phyloP scores from a whole-genome alignment of 2,888 invertebrate genomes.

The Drosophila hamatofila region DNA sequence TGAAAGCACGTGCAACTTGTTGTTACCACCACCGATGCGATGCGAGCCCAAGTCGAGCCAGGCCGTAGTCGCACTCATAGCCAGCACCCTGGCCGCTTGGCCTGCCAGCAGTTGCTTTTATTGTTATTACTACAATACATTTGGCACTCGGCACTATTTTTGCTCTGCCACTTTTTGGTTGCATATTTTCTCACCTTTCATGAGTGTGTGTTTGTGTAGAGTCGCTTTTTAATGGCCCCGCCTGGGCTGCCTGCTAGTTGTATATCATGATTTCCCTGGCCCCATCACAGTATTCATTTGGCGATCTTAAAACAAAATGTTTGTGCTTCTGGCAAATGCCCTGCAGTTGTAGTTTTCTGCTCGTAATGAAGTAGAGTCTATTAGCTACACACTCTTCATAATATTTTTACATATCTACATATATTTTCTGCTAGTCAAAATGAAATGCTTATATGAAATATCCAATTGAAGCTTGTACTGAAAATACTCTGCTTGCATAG shows the following conservation, averaged over 20 bases:
- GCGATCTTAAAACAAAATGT: slow-evolving; percentile 75
- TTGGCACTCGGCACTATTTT: slow-evolving; percentile 78
- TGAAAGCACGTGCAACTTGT: slow-evolving; percentile 81
- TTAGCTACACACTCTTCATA: background rate
- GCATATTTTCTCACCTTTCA: slow-evolving; percentile 74
- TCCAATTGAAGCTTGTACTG: no score
- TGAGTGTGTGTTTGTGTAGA: slow-evolving; percentile 24
- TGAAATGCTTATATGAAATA: no score
- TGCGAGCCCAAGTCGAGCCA: slow-evolving; percentile 26
- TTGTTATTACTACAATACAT: slow-evolving; percentile 81
- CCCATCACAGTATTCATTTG: slow-evolving; percentile 69
- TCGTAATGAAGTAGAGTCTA: background rate
- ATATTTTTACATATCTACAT: background rate
- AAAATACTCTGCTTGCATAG: no score
- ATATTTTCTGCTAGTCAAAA: background rate
- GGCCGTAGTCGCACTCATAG: slow-evolving; percentile 2
- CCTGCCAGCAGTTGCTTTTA: slow-evolving; percentile 74
- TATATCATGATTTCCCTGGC: slow-evolving; percentile 72
- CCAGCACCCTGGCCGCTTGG: slow-evolving; percentile 13
- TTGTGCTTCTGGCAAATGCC: slow-evolving; percentile 32
- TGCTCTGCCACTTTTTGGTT: slow-evolving; percentile 64
- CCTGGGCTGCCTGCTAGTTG: slow-evolving; percentile 46
- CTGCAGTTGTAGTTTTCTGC: slow-evolving; percentile 10
- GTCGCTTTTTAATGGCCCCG: slow-evolving; percentile 63
- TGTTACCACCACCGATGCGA: slow-evolving; percentile 58